These are phyloP conservation scores for Zaprionus nigranus DNA, from an alignment of 1,140 invertebrate genomes.

Conservation along the genomic window DNA sequence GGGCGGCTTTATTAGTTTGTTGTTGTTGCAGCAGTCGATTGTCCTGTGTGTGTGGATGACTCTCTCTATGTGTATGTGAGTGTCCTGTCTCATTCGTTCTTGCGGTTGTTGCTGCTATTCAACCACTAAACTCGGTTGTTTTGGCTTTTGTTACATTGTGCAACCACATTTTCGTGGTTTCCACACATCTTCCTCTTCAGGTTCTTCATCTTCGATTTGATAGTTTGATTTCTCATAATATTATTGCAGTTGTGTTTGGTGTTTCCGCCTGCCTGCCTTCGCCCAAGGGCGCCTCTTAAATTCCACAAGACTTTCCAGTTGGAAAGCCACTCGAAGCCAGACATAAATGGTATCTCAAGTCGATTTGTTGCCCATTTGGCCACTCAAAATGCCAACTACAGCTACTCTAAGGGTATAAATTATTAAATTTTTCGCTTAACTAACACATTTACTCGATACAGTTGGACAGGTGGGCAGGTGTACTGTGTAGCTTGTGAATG, in stretches of 20 bases:
- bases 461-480: constrained; percentile 7
- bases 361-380: constrained; percentile 40
- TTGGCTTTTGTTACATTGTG: constrained; percentile 74
- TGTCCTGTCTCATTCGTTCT: constrained; percentile 40
- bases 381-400: constrained; percentile 23
- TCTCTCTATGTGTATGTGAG: constrained; percentile 6
- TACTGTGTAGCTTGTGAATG: constrained; percentile 6
- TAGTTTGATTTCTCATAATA: constrained; percentile 71
- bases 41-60: constrained; percentile 21
- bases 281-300: constrained; percentile 27
- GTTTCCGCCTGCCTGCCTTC: not conserved
- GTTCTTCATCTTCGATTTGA: constrained; percentile 61
- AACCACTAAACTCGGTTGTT: constrained; percentile 77
- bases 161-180: constrained; percentile 70
- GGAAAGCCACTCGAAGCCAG: constrained; percentile 14
- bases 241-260: constrained; percentile 43
- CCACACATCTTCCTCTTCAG: constrained; percentile 29
- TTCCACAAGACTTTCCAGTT: constrained; percentile 16
- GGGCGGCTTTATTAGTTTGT: constrained; percentile 66
- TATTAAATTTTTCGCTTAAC: constrained; percentile 67
- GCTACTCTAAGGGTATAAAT: constrained; percentile 48
- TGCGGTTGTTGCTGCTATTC: constrained; percentile 69
- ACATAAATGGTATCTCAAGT: constrained; percentile 17
- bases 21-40: constrained; percentile 31
- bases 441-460: constrained; percentile 41